phyloP scores from a whole-genome alignment of 2,888 invertebrate species.

The Epinotia nisella region DNA sequence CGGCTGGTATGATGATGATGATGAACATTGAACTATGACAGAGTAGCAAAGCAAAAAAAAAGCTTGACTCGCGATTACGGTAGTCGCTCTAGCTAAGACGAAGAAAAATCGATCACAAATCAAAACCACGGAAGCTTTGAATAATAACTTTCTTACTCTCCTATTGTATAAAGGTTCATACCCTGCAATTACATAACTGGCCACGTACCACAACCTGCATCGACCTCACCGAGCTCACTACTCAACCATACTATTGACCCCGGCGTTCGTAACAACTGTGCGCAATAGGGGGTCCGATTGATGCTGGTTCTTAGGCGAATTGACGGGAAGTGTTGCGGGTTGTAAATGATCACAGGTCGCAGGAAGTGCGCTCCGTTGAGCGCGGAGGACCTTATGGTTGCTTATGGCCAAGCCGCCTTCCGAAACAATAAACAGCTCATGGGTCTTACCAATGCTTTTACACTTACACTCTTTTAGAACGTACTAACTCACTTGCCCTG shows the following conservation, averaged over 20 bases:
- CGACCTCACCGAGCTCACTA: background rate
- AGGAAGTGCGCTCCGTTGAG: slow-evolving; percentile 73
- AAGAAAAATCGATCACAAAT: slow-evolving; percentile 11
- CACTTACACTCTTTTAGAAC: slow-evolving; percentile 13
- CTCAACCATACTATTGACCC: background rate
- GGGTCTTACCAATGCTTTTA: background rate
- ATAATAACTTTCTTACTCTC: slow-evolving; percentile 11
- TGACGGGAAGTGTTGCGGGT: background rate
- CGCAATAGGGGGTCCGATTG: background rate
- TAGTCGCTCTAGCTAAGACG: background rate
- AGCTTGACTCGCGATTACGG: too few species aligned
- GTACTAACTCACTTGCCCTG: too few species aligned
- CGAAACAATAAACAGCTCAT: background rate
- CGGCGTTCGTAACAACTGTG: background rate
- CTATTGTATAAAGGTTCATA: slow-evolving; percentile 23
- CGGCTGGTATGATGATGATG: too few species aligned
- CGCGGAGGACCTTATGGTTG: slow-evolving; percentile 60
- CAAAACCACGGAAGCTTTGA: background rate
- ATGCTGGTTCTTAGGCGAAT: background rate
- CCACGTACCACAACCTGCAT: background rate
- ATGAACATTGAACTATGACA: too few species aligned
- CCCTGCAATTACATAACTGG: slow-evolving; percentile 19
- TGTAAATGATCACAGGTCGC: slow-evolving; percentile 46
- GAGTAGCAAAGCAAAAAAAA: too few species aligned
- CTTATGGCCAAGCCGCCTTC: slow-evolving; percentile 24